Evolutionary conservation across 2,113 vertebrate species (phyloP).

Genomic region (Tyrannus savana): DNA sequence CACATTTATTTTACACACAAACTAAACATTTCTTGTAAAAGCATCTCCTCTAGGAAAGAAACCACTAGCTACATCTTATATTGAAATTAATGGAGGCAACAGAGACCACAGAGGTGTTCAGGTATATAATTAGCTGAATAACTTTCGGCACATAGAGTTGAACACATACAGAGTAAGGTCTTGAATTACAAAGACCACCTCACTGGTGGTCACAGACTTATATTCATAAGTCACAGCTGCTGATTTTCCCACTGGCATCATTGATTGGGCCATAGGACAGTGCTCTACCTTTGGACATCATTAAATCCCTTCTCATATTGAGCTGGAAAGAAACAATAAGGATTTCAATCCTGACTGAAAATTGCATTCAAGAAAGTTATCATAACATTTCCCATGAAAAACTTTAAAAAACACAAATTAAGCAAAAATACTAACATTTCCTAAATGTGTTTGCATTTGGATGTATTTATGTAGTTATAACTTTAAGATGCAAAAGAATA

Average conservation of each 20-base stretch:
- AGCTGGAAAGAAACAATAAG: neutral
- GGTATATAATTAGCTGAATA: neutral
- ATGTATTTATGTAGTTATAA: neutral
- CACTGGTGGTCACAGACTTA: neutral
- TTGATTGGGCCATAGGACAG: neutral
- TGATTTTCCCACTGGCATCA: neutral
- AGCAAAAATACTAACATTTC: neutral
- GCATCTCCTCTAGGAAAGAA: neutral
- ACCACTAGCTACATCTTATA: neutral
- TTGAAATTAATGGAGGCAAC: neutral
- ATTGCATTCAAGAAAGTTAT: neutral
- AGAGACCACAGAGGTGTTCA: neutral
- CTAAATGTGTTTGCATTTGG: neutral
- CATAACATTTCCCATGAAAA: neutral
- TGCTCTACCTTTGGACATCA: neutral
- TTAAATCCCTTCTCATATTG: slow-evolving; percentile 1
- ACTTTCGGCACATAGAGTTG: neutral
- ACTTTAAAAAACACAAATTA: neutral
- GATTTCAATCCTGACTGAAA: neutral
- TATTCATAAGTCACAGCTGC: neutral
- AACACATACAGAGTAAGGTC: neutral
- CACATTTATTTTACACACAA: neutral
- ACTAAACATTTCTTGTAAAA: neutral
- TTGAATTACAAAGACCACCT: neutral
- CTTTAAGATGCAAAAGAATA: neutral